Base-by-base conservation (phyloP, 2,888 invertebrate genomes). In the Exocentrus adspersus region DNA sequence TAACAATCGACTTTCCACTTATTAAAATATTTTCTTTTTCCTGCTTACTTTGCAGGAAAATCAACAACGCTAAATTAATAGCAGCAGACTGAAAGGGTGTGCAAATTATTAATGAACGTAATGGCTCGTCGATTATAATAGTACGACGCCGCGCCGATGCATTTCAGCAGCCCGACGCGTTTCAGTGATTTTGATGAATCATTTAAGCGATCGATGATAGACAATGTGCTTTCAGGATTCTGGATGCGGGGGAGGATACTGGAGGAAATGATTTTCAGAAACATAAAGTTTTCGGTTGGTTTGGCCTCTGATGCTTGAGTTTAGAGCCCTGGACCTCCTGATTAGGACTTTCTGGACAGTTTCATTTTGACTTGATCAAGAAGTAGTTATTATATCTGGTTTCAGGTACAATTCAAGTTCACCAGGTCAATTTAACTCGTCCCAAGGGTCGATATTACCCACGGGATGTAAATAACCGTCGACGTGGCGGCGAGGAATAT, bases 21-120 rank as follows among this genome's bases (percentile, higher is more conserved):
- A 46, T 57, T 45, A 57, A 46, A 57, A 57, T 57, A 32, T 57
- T 57, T 30, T 57, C 57, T 57, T 57, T 54, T 57, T 57, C 57
- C 46, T 45, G 57, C 46, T 57, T 46, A 46, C 57, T 32, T 46
- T 28, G 57, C 5, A 43, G 43, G 43, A 54, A 28, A 24, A 54
- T 43, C 57, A 46, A 46, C 57, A 46, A 21, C 46, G 19, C 77
- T 77, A 77, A 71, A 69, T 71, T 75, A 76, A 77, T 72, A 72
- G 76, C 73, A 69, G 68, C 69, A 68, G 72, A 71, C 74, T 73
- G 74, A 77, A 75, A 76, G 76, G 76, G 77, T 76, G 73, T 71
- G 72, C 75, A 74, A 76, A 76, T 77, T 77, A 76, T 76, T 77
- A 76, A 77, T 76, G 75, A 75, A 69, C 65, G 66, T 74, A 75